Conservation (phyloP, 2,113 vertebrate genomes). For the Felis catus region F.catus_Fca126_mat1.0 CM031417.1:38061501-38062000, state of each 20-base stretch:
- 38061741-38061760: neutral
- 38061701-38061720: neutral
- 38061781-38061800: neutral
- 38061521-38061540: neutral
- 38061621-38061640: neutral
- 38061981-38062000: neutral
- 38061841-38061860: neutral
- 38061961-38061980: neutral
- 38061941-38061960: neutral
- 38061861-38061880: neutral
- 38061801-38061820: neutral
- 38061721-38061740: neutral
- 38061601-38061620: neutral
- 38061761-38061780: neutral
- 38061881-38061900: neutral
- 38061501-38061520: neutral
- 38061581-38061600: neutral
- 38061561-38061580: neutral
- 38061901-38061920: neutral
- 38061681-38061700: constrained; percentile 11
- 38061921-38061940: neutral
- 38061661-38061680: neutral
- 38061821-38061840: neutral
- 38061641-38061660: neutral
- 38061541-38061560: neutral